These are phyloP conservation scores for Tupaia tana DNA, from an alignment of 2,113 vertebrate genomes.

Conservation along the genomic window DNA sequence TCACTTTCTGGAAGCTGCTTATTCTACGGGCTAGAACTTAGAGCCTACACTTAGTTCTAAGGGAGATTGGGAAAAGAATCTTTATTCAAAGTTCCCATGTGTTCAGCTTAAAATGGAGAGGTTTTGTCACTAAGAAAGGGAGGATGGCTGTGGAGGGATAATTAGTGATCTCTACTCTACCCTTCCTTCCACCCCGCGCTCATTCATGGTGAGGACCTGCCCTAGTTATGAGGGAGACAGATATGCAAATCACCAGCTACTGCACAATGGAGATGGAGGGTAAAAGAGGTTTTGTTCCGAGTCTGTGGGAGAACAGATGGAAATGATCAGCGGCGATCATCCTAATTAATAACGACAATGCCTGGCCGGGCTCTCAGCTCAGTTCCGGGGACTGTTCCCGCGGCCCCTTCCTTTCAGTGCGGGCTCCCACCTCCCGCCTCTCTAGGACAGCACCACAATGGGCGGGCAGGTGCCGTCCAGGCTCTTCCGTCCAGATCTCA, in stretches of 20 bases:
- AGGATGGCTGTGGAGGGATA: conserved; percentile 45
- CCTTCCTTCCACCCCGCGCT: conserved; percentile 51
- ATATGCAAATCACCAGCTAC: conserved; percentile 68
- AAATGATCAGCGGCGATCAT: conserved; percentile 75
- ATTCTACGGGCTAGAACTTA: neutral
- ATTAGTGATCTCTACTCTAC: conserved; percentile 49
- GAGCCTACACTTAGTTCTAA: conserved; percentile 8
- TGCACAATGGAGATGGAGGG: conserved; percentile 60
- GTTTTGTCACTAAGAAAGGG: conserved; percentile 50
- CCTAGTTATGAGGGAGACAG: conserved; percentile 68
- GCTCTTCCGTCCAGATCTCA: conserved; percentile 32
- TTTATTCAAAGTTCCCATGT: conserved; percentile 41
- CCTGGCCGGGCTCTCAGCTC: conserved; percentile 37
- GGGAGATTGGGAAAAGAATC: conserved; percentile 22
- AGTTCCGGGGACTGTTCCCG: neutral
- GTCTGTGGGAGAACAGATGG: conserved; percentile 76
- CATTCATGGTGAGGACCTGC: conserved; percentile 60
- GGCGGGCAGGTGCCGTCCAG: conserved; percentile 57
- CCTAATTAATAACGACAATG: conserved; percentile 71
- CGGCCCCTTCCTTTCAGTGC: conserved; percentile 26
- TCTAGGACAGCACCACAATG: conserved; percentile 35
- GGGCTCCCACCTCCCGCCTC: conserved; percentile 16
- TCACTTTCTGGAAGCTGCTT: conserved; percentile 21
- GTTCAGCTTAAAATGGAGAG: conserved; percentile 40
- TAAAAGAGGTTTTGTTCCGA: conserved; percentile 73